Percentiles rank a stretch among this genome's conserved stretches.
These are phyloP conservation scores for Myiotriccus ornatus DNA, from an alignment of 2,797 vertebrate genomes.

Conservation along the genomic window DNA sequence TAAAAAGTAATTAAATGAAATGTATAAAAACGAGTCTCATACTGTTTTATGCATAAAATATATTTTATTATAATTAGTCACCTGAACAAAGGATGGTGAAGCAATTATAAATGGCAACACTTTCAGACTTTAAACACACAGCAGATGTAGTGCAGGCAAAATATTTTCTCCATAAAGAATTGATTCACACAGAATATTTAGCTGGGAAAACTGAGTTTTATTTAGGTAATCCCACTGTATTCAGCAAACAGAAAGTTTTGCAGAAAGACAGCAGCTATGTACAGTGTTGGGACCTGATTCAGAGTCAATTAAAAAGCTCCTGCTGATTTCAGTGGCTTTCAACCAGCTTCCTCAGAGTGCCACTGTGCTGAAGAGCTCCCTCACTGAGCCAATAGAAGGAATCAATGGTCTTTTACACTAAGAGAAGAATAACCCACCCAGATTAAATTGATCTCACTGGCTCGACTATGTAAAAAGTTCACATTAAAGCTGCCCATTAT, in stretches of 20 bases:
- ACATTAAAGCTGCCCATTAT: constrained; percentile 51
- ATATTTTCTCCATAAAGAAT: constrained; percentile 14
- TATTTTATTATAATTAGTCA: constrained; percentile 64
- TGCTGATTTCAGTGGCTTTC: constrained; percentile 61
- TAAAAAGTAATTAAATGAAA: constrained; percentile 64
- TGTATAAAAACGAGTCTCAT: constrained; percentile 46
- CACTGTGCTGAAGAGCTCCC: constrained; percentile 43
- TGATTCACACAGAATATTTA: neutral
- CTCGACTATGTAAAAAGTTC: constrained; percentile 21
- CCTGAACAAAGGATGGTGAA: constrained; percentile 62
- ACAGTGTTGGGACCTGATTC: constrained; percentile 50
- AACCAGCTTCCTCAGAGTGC: constrained; percentile 47
- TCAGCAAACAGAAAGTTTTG: constrained; percentile 46
- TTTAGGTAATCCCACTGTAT: constrained; percentile 40
- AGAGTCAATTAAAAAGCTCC: constrained; percentile 62
- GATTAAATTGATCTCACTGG: constrained; percentile 68
- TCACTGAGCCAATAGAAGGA: constrained; percentile 43
- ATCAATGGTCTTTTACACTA: constrained; percentile 64
- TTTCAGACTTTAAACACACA: neutral
- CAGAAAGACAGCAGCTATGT: constrained; percentile 1
- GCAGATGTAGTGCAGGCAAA: neutral
- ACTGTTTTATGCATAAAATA: constrained; percentile 56
- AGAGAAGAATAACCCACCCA: constrained; percentile 59
- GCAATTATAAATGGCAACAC: constrained; percentile 21
- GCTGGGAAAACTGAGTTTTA: neutral